Evolutionary conservation across 2,888 invertebrate species (phyloP).

Genomic region (Hydropsyche betteni): DNA sequence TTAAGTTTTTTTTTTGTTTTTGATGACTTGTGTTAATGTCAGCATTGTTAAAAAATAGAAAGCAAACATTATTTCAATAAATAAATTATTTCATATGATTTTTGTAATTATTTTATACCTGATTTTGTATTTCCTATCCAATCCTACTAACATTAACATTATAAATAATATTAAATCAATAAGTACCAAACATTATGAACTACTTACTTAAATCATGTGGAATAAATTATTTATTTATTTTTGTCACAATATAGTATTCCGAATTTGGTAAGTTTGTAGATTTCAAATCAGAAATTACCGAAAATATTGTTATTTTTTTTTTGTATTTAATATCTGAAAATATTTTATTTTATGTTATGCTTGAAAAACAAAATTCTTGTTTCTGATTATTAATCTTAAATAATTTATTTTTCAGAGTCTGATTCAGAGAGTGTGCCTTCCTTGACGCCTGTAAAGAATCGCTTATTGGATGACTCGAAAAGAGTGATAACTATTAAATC

Average conservation of each 20-base stretch:
- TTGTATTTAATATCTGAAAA: too few relatives aligned
- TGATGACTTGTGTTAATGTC: slow-evolving; percentile 31
- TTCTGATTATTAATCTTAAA: background rate
- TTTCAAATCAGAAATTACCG: background rate
- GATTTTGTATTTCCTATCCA: slow-evolving; percentile 4
- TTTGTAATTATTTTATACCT: slow-evolving; percentile 49
- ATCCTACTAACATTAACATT: background rate
- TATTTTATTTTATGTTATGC: too few relatives aligned
- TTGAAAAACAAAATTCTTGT: too few relatives aligned
- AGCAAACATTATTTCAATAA: slow-evolving; percentile 37
- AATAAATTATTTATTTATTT: slow-evolving; percentile 40
- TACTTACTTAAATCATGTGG: slow-evolving; percentile 50
- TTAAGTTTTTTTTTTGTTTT: slow-evolving; percentile 31
- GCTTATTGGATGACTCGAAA: slow-evolving; percentile 58
- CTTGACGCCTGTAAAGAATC: slow-evolving; percentile 66
- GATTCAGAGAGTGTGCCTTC: slow-evolving; percentile 78
- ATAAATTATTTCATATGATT: slow-evolving; percentile 52
- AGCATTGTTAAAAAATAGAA: slow-evolving; percentile 37
- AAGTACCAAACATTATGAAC: background rate
- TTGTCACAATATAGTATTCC: background rate
- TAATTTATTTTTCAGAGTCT: slow-evolving; percentile 73
- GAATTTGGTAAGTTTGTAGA: background rate
- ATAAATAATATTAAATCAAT: background rate
- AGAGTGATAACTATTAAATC: slow-evolving; percentile 67
- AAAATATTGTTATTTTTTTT: background rate